These are phyloP conservation scores for Thamnophis sirtalis DNA, from an alignment of 2,113 vertebrate species.

Conservation along the genomic window DNA sequence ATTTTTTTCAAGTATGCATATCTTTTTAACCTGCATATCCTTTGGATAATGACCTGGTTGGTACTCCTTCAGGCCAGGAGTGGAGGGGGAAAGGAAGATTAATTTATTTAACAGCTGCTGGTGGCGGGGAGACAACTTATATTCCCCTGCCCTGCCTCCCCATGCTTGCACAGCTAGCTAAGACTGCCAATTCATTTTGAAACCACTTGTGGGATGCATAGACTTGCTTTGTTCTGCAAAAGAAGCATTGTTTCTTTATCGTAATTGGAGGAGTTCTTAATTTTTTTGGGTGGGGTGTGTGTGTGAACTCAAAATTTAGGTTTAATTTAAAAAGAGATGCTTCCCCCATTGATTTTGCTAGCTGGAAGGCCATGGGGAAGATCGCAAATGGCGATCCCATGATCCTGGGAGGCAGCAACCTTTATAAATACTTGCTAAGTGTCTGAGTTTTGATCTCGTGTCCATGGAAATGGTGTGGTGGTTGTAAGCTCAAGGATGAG, in stretches of 20 bases:
- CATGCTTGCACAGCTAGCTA: background rate
- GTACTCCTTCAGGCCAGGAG: background rate
- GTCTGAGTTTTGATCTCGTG: background rate
- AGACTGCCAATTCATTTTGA: conserved; percentile 5
- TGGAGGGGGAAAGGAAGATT: background rate
- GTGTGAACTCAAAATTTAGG: background rate
- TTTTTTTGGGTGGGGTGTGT: background rate
- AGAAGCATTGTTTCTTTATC: background rate
- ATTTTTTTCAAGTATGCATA: background rate
- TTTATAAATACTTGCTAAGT: background rate
- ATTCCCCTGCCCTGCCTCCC: background rate
- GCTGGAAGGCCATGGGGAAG: background rate
- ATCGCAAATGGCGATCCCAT: background rate
- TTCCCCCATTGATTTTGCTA: background rate
- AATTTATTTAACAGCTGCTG: background rate
- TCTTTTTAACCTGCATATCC: background rate
- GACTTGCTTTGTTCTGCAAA: background rate
- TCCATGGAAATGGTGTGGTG: background rate
- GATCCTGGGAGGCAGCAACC: background rate
- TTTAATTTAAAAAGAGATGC: background rate
- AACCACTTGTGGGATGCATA: background rate
- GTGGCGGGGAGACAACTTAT: background rate
- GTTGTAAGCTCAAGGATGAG: background rate
- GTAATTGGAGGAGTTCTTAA: background rate
- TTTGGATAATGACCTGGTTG: background rate